phyloP scores from a whole-genome alignment of 2,113 vertebrate species.

The Rhinogobius similis region DNA sequence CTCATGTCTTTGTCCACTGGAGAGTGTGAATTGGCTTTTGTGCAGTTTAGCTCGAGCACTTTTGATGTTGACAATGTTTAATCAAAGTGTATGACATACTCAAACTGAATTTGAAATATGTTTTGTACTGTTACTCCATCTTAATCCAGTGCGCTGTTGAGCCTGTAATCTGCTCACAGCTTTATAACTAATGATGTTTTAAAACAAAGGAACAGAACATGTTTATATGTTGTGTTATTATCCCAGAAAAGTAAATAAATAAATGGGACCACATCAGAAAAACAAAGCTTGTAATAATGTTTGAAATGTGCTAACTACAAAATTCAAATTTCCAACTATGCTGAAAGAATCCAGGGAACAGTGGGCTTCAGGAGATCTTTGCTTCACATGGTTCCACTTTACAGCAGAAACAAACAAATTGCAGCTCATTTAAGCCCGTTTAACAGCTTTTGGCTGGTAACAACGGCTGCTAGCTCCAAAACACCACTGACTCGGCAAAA shows the following conservation, averaged over 20 bases:
- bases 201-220: constrained; percentile 44
- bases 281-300: constrained; percentile 75
- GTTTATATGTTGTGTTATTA: constrained; percentile 55
- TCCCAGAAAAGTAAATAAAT: constrained; percentile 27
- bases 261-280: constrained; percentile 71
- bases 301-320: constrained; percentile 76
- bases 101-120: too few relatives aligned
- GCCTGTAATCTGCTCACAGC: constrained; percentile 28
- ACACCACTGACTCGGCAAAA: constrained; percentile 71
- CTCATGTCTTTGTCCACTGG: neutral
- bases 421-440: constrained; percentile 78
- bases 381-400: constrained; percentile 81
- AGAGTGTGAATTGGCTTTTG: too few relatives aligned
- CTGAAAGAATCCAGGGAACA: constrained; percentile 59
- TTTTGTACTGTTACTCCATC: too few relatives aligned
- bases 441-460: constrained; percentile 73
- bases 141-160: too few relatives aligned
- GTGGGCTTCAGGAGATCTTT: constrained; percentile 60
- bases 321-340: constrained; percentile 75
- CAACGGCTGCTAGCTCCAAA: constrained; percentile 68
- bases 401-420: constrained; percentile 82
- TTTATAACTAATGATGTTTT: constrained; percentile 58
- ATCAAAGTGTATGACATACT: too few relatives aligned
- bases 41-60: too few relatives aligned
- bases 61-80: too few relatives aligned